Conservation (phyloP, 2,888 invertebrate species). For the Keiferia lycopersicella region DNA sequence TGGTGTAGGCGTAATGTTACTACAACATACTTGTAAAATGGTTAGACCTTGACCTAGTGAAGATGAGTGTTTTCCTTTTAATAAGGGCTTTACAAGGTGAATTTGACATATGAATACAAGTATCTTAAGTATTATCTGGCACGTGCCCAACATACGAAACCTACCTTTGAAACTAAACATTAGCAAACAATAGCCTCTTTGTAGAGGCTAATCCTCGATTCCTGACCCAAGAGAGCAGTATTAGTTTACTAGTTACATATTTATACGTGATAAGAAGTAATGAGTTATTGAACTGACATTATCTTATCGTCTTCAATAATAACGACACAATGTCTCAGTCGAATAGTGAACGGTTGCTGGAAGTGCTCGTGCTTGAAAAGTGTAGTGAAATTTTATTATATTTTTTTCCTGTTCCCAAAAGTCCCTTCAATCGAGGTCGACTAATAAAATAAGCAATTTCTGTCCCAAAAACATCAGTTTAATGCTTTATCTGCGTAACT, state of each 20-base stretch:
- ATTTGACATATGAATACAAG: constrained; percentile 31
- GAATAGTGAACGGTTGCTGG: constrained; percentile 41
- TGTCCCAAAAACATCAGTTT: constrained; percentile 3
- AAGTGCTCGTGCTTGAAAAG: constrained; percentile 35
- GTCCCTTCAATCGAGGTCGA: not conserved
- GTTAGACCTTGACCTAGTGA: constrained; percentile 53
- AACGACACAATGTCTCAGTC: constrained; percentile 54
- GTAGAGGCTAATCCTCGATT: constrained; percentile 32
- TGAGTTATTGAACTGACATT: constrained; percentile 70
- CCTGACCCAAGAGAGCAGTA: constrained; percentile 42
- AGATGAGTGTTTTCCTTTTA: constrained; percentile 37
- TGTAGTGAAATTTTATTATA: constrained; percentile 18
- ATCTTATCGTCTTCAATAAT: constrained; percentile 63
- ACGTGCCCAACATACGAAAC: constrained; percentile 45
- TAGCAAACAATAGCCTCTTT: constrained; percentile 50
- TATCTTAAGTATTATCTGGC: constrained; percentile 18
- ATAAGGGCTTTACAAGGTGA: constrained; percentile 43
- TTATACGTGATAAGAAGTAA: constrained; percentile 44
- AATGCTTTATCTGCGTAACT: constrained; percentile 7
- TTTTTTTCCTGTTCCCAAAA: not conserved
- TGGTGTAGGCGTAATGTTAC: constrained; percentile 28
- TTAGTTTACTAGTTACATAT: constrained; percentile 39
- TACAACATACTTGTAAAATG: constrained; percentile 29
- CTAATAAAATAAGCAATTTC: constrained; percentile 5
- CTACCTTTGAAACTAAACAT: constrained; percentile 38